A percentile compares a stretch with the other conserved stretches of the same genome.
These are phyloP conservation scores for Heliconius charithonia DNA, from an alignment of 2,888 invertebrate species.

Conservation along the genomic window DNA sequence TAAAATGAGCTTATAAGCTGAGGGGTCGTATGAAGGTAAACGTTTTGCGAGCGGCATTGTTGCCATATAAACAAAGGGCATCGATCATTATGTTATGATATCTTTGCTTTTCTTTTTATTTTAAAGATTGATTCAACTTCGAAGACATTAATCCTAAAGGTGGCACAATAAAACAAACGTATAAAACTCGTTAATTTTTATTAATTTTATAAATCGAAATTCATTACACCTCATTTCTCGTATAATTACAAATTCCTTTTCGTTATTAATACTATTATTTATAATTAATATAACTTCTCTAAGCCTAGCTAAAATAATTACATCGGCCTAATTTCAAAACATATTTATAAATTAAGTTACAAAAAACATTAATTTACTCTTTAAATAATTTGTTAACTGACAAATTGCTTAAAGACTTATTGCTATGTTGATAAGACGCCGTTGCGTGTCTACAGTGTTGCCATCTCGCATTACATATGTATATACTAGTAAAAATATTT, in stretches of 20 bases:
- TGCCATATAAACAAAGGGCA: constrained; percentile 51
- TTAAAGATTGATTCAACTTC: not conserved
- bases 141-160: constrained; percentile 15
- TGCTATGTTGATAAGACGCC: constrained; percentile 65
- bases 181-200: constrained; percentile 83
- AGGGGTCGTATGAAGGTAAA: constrained; percentile 61
- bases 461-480: constrained; percentile 51
- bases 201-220: constrained; percentile 83
- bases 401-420: constrained; percentile 66
- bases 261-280: constrained; percentile 74
- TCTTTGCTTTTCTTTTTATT: constrained; percentile 20
- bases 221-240: constrained; percentile 78
- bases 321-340: constrained; percentile 73
- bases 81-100: constrained; percentile 43
- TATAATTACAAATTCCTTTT: constrained; percentile 82
- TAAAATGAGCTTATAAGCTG: constrained; percentile 78
- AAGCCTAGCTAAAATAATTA: constrained; percentile 74
- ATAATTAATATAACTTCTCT: constrained; percentile 74
- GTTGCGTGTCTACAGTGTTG: constrained; percentile 56
- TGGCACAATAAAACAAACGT: constrained; percentile 52
- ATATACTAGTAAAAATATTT: constrained; percentile 56
- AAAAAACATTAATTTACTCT: constrained; percentile 68
- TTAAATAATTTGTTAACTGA: constrained; percentile 56
- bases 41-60: constrained; percentile 59
- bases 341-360: constrained; percentile 71